Percentiles rank a stretch among this genome's conserved stretches.
These are phyloP conservation scores for Rhombomys opimus DNA, from an alignment of 2,113 vertebrate species.

Conservation along the genomic window DNA sequence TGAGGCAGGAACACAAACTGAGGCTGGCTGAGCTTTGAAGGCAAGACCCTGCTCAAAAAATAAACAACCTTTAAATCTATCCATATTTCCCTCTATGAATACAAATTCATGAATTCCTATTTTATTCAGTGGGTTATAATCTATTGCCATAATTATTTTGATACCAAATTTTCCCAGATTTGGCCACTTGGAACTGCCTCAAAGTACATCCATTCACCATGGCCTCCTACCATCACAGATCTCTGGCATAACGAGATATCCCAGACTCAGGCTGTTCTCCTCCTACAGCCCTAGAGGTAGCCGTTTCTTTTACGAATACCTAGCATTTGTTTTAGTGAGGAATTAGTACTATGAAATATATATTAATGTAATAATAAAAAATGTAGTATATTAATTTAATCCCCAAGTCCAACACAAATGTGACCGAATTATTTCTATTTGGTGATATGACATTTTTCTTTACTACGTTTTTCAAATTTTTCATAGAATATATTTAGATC, in stretches of 20 bases:
- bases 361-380: constrained; percentile 21
- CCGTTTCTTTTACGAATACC: neutral
- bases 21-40: neutral
- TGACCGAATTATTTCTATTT: neutral
- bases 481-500: neutral
- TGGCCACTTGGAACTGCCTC: neutral
- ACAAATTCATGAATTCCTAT: neutral
- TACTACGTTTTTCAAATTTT: neutral
- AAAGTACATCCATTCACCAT: neutral
- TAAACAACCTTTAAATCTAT: neutral
- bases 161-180: constrained; percentile 6
- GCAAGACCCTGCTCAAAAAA: neutral
- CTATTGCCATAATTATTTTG: neutral
- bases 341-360: neutral
- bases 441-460: neutral
- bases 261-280: neutral
- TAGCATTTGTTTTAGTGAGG: neutral
- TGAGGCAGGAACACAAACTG: neutral
- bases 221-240: neutral
- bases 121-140: constrained; percentile 39
- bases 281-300: neutral
- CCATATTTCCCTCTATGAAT: constrained; percentile 28
- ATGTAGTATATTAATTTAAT: neutral
- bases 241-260: neutral
- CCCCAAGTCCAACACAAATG: neutral